Evolutionary conservation across 2,797 vertebrate species (phyloP).

Genomic region (Molossus alvarezi): DNA sequence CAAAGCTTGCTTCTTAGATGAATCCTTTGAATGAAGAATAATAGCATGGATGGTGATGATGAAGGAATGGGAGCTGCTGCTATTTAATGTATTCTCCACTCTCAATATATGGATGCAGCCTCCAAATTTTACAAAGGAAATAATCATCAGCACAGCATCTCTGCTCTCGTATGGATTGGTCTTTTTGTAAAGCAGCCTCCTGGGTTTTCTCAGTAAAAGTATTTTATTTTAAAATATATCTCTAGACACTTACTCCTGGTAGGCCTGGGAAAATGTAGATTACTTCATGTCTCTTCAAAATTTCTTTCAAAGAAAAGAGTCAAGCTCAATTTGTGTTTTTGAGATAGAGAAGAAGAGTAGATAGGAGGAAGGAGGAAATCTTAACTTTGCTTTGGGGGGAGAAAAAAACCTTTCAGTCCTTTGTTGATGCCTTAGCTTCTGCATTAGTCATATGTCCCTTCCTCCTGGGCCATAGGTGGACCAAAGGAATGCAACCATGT

Average conservation of each 20-base stretch:
- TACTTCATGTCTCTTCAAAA: slow-evolving; percentile 80
- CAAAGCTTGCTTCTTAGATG: slow-evolving; percentile 37
- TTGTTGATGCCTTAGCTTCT: slow-evolving; percentile 72
- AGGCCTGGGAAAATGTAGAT: slow-evolving; percentile 82
- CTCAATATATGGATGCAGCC: slow-evolving; percentile 68
- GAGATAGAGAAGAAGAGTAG: slow-evolving; percentile 73
- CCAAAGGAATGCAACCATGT: slow-evolving; percentile 66
- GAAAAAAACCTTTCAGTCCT: slow-evolving; percentile 45
- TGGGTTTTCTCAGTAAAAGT: slow-evolving; percentile 78
- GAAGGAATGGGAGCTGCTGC: slow-evolving; percentile 59
- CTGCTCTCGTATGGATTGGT: slow-evolving; percentile 66
- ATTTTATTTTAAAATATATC: slow-evolving; percentile 82
- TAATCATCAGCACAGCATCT: slow-evolving; percentile 78
- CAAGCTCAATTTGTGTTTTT: slow-evolving; percentile 77
- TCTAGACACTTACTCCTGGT: slow-evolving; percentile 76
- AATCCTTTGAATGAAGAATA: slow-evolving; percentile 73
- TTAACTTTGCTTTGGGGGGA: slow-evolving; percentile 59
- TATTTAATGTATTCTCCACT: slow-evolving; percentile 75
- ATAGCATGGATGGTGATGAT: slow-evolving; percentile 26
- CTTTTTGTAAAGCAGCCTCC: slow-evolving; percentile 72
- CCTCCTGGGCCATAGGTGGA: slow-evolving; percentile 30
- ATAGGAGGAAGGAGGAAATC: slow-evolving; percentile 71
- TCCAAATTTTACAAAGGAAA: slow-evolving; percentile 74
- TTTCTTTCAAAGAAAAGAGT: slow-evolving; percentile 76
- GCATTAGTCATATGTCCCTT: slow-evolving; percentile 72